Conservation (phyloP, 2,888 invertebrate genomes). For the Escarpia spicata region DNA sequence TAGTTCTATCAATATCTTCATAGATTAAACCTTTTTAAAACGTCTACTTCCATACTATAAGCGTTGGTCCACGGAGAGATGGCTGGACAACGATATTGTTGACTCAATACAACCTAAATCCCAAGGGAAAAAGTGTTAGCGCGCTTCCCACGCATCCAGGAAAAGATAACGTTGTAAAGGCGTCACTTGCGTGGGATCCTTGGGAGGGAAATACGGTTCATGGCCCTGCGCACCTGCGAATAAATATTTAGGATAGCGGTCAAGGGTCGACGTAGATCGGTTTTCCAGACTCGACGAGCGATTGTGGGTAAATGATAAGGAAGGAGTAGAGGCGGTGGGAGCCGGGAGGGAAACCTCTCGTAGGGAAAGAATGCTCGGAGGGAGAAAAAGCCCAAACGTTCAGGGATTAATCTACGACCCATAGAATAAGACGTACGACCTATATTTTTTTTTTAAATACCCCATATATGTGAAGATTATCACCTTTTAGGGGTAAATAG, state of each 20-base stretch:
- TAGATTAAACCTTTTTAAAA: too few species aligned
- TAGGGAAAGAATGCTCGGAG: background rate
- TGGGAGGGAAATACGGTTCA: background rate
- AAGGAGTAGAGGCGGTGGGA: background rate
- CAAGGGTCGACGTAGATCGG: slow-evolving; percentile 16
- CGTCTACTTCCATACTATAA: too few species aligned
- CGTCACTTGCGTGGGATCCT: background rate
- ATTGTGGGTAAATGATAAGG: background rate
- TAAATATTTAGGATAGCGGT: slow-evolving; percentile 6
- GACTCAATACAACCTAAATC: too few species aligned
- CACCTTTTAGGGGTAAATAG: too few species aligned
- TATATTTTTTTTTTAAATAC: too few species aligned
- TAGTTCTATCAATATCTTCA: too few species aligned
- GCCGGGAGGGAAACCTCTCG: background rate
- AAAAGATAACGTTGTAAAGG: background rate
- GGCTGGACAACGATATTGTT: too few species aligned
- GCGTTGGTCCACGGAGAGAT: too few species aligned
- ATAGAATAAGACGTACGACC: too few species aligned
- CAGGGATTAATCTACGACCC: too few species aligned
- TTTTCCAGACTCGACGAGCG: background rate
- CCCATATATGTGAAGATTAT: too few species aligned
- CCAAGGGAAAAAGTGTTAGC: background rate
- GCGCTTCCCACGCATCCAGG: background rate
- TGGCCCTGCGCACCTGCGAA: slow-evolving; percentile 12
- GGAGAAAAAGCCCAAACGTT: too few species aligned